A percentile compares a stretch with the other conserved stretches of the same genome.
Conservation (phyloP, 2,797 vertebrate genomes). For the Tangara arthus region DNA sequence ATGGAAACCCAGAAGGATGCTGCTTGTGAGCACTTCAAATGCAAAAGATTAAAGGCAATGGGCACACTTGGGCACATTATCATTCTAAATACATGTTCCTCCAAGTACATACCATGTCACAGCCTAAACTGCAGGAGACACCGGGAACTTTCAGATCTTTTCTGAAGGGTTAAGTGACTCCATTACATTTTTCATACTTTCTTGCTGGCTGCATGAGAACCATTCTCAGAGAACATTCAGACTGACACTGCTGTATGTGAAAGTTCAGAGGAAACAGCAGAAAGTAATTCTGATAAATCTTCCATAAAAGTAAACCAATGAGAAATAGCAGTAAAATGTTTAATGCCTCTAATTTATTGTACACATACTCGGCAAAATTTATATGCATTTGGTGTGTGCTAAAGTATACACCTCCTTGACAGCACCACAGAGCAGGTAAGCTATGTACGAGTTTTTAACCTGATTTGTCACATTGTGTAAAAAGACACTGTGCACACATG, state of each 20-base stretch:
- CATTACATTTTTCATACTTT: not conserved
- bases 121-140: not conserved
- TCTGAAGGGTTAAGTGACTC: not conserved
- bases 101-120: not conserved
- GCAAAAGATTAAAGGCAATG: not conserved
- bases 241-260: not conserved
- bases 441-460: constrained; percentile 52
- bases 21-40: not conserved
- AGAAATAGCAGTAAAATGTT: constrained; percentile 72
- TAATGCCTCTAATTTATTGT: constrained; percentile 77
- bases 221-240: not conserved
- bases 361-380: constrained; percentile 75
- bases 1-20: not conserved
- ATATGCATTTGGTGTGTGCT: constrained; percentile 65
- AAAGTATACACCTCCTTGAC: constrained; percentile 71
- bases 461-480: constrained; percentile 74
- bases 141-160: not conserved
- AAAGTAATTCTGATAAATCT: not conserved
- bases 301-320: constrained; percentile 64
- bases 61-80: not conserved
- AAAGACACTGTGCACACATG: constrained; percentile 66
- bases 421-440: constrained; percentile 73
- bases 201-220: not conserved
- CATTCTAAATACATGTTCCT: not conserved
- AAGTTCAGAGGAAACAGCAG: not conserved